Percentiles rank a stretch among this genome's conserved stretches.
Evolutionary conservation across 1,140 invertebrate genomes (phyloP).

Genomic region (Hyphantria cunea): DNA sequence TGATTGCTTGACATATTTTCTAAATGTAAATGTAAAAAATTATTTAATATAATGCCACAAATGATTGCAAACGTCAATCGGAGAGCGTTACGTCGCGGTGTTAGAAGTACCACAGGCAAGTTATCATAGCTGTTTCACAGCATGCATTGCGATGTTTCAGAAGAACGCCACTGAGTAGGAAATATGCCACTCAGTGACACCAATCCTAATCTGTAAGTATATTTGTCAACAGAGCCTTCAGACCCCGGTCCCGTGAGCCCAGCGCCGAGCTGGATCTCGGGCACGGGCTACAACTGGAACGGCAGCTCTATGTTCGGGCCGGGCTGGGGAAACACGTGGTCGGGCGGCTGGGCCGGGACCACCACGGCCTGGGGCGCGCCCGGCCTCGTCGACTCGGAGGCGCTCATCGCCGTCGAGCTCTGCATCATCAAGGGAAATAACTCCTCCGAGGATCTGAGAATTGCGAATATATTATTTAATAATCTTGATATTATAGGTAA

Average conservation of each 20-base stretch:
- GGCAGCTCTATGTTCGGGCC: conserved; percentile 23
- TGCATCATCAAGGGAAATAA: conserved; percentile 85
- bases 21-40: too few relatives aligned
- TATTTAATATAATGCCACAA: too few relatives aligned
- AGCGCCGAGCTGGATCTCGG: conserved; percentile 39
- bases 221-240: neutral
- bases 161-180: too few relatives aligned
- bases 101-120: too few relatives aligned
- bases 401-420: conserved; percentile 92
- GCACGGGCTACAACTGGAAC: conserved; percentile 30
- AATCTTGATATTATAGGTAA: conserved; percentile 96
- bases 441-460: conserved; percentile 86
- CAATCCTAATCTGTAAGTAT: too few relatives aligned
- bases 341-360: conserved; percentile 29
- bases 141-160: too few relatives aligned
- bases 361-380: conserved; percentile 52
- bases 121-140: too few relatives aligned
- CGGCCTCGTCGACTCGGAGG: conserved; percentile 87
- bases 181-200: too few relatives aligned
- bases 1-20: too few relatives aligned
- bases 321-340: conserved; percentile 24
- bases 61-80: too few relatives aligned
- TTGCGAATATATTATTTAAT: conserved; percentile 95
- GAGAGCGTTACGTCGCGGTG: too few relatives aligned
- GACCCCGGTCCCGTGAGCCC: conserved; percentile 45